phyloP scores from a whole-genome alignment of 2,888 invertebrate genomes.

The Papilio demoleus region DNA sequence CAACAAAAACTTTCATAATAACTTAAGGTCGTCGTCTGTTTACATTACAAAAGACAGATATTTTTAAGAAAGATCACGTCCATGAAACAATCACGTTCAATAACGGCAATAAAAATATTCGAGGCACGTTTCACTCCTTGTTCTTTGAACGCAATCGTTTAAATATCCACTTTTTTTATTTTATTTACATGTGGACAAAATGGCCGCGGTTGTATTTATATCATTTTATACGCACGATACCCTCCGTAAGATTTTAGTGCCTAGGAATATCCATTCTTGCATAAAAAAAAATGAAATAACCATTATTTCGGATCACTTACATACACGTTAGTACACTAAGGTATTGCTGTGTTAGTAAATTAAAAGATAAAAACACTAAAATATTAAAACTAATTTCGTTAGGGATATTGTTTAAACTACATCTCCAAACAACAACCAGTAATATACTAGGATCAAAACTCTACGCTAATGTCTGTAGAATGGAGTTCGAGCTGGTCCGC shows the following conservation, averaged over 20 bases:
- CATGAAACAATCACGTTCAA: slow-evolving; percentile 50
- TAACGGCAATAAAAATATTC: slow-evolving; percentile 41
- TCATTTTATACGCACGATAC: not conserved
- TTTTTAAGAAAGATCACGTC: slow-evolving; percentile 53
- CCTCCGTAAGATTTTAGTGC: not conserved
- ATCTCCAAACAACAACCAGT: no score
- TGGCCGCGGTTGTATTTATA: not conserved
- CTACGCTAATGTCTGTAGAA: no score
- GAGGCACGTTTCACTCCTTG: slow-evolving; percentile 47
- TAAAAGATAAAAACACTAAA: no score
- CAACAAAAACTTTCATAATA: slow-evolving; percentile 32
- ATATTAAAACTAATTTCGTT: no score
- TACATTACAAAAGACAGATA: slow-evolving; percentile 47
- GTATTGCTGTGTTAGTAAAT: no score
- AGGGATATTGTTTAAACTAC: no score
- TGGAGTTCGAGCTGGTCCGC: no score
- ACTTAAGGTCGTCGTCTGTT: slow-evolving; percentile 42
- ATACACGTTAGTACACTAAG: no score
- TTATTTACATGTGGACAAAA: slow-evolving; percentile 3
- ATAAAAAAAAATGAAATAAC: no score
- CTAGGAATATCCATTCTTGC: no score
- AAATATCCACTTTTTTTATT: slow-evolving; percentile 19
- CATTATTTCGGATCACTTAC: no score
- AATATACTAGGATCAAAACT: no score
- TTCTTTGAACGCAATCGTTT: slow-evolving; percentile 29